Evolutionary conservation across 2,888 invertebrate genomes (phyloP).

Genomic region (Sminthurides aquaticus): DNA sequence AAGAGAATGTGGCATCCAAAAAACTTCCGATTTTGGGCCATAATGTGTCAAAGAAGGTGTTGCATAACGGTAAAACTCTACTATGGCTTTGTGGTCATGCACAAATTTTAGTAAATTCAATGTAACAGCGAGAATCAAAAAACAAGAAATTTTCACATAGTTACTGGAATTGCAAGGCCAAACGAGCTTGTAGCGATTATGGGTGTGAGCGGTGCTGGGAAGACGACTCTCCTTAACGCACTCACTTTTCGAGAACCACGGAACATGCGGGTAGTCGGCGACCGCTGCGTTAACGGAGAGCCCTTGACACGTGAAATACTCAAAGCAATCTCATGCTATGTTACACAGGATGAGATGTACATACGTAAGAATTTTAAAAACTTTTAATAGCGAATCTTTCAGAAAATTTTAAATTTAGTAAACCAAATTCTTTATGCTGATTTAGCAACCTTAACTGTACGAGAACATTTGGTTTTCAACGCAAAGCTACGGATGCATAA

Average conservation of each 20-base stretch:
- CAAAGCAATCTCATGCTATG: constrained; percentile 76
- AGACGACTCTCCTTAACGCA: constrained; percentile 85
- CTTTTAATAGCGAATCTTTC: too few relatives aligned
- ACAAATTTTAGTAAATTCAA: too few relatives aligned
- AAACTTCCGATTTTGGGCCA: too few relatives aligned
- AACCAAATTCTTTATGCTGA: too few relatives aligned
- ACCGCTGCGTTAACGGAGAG: constrained; percentile 65
- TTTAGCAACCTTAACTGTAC: constrained; percentile 75
- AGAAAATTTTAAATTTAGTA: too few relatives aligned
- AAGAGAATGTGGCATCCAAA: too few relatives aligned
- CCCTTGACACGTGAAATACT: constrained; percentile 58
- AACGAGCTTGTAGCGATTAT: constrained; percentile 79
- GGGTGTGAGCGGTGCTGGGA: constrained; percentile 88
- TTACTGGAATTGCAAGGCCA: constrained; percentile 72
- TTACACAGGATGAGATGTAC: constrained; percentile 74
- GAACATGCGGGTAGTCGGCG: constrained; percentile 56
- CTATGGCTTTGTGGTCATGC: too few relatives aligned
- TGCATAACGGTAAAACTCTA: constrained; percentile 28
- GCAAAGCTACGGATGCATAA: constrained; percentile 79
- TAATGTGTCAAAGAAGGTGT: constrained; percentile 26
- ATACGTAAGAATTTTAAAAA: too few relatives aligned
- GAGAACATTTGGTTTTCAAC: constrained; percentile 83
- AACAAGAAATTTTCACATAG: too few relatives aligned
- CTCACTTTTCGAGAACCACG: constrained; percentile 69
- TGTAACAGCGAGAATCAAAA: too few relatives aligned